A percentile compares a stretch with the other conserved stretches of the same genome.
Evolutionary conservation across 2,113 vertebrate species (phyloP).

Genomic region (Lampris incognitus): DNA sequence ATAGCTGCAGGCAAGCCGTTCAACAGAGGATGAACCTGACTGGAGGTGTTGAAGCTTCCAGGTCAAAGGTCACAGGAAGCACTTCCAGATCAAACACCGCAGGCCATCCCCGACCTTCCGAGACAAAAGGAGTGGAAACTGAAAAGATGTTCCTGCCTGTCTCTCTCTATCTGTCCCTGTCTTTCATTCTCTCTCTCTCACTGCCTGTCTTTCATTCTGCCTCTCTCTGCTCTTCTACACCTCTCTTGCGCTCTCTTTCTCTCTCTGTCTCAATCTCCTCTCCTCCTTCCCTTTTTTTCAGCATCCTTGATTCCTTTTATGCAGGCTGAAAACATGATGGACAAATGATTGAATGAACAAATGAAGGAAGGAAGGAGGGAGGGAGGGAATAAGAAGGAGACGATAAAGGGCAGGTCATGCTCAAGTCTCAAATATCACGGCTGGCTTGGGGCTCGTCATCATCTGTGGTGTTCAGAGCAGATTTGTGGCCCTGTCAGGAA

Average conservation of each 20-base stretch:
- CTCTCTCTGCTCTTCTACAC: not conserved
- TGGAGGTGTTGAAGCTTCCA: not conserved
- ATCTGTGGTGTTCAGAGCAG: constrained; percentile 14
- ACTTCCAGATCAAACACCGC: constrained; percentile 6
- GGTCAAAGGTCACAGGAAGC: constrained; percentile 52
- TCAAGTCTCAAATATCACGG: constrained; percentile 58
- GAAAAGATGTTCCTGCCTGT: not conserved
- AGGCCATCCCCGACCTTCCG: constrained; percentile 46
- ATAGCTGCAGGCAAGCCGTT: constrained; percentile 5
- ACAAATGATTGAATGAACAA: not conserved
- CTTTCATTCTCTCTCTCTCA: not conserved
- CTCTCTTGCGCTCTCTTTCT: not conserved
- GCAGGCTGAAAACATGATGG: not conserved
- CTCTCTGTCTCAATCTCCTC: not conserved
- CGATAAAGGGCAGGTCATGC: constrained; percentile 58
- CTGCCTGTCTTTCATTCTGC: no score
- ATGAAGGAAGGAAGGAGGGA: constrained; percentile 8
- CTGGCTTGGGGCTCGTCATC: constrained; percentile 43
- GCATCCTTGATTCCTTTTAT: no score
- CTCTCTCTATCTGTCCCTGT: not conserved
- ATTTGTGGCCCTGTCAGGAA: constrained; percentile 12
- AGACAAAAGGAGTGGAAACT: constrained; percentile 8
- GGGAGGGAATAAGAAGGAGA: constrained; percentile 22
- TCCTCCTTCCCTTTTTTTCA: not conserved
- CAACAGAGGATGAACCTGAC: constrained; percentile 6